Conservation (phyloP, 2,888 invertebrate species). For the Drosophila putrida region DNA sequence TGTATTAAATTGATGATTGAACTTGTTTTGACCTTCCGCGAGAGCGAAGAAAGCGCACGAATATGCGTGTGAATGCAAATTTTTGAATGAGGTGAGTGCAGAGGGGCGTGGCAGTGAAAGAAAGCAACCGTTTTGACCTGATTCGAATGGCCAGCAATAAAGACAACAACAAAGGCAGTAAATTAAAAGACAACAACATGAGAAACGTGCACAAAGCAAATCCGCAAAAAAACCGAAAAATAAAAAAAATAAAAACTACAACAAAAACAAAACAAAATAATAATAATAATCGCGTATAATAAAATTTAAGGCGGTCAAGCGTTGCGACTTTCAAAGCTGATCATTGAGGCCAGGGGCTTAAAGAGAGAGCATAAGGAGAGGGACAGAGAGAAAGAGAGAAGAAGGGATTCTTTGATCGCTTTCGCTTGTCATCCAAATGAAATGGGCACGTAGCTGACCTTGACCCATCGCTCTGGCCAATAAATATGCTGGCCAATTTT, state of each 20-base stretch:
- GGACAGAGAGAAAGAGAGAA: background rate
- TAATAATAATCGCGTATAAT: conserved; percentile 58
- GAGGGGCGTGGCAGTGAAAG: conserved; percentile 68
- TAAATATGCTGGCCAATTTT: conserved; percentile 73
- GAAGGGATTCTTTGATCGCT: conserved; percentile 37
- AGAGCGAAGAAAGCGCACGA: conserved; percentile 43
- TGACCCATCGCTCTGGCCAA: conserved; percentile 68
- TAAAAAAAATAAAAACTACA: background rate
- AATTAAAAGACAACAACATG: conserved; percentile 30
- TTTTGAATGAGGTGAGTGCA: background rate
- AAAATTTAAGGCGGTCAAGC: conserved; percentile 67
- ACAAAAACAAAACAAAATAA: conserved; percentile 23
- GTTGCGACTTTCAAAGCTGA: conserved; percentile 55
- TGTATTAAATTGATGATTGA: conserved; percentile 22
- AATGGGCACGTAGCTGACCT: conserved; percentile 81
- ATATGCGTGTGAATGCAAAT: conserved; percentile 46
- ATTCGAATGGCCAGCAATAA: conserved; percentile 48
- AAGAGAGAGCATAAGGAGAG: background rate
- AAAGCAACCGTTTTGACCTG: conserved; percentile 78
- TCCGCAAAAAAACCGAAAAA: conserved; percentile 51
- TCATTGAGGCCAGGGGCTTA: conserved; percentile 29
- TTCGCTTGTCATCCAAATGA: conserved; percentile 72
- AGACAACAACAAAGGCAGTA: conserved; percentile 17
- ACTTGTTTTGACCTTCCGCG: conserved; percentile 39
- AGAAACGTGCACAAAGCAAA: conserved; percentile 68